These are phyloP conservation scores for Capromys pilorides DNA, from an alignment of 2,797 vertebrate species.

Conservation along the genomic window DNA sequence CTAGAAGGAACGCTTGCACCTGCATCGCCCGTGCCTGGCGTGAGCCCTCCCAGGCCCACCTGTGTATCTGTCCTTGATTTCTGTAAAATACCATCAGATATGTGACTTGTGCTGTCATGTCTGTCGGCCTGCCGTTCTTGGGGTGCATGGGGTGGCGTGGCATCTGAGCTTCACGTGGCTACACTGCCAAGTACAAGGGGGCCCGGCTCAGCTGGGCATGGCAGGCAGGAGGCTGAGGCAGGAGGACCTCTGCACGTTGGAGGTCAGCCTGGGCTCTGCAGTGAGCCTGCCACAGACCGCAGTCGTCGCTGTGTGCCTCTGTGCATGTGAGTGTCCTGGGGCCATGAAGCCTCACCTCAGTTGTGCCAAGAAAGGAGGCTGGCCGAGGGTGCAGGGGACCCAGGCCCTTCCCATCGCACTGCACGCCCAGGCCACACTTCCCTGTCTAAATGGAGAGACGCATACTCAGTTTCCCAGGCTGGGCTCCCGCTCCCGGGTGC, in stretches of 20 bases:
- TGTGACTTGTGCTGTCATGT: not conserved
- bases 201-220: not conserved
- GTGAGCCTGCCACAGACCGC: not conserved
- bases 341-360: not conserved
- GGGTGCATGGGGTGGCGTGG: not conserved
- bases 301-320: not conserved
- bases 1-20: too few relatives aligned
- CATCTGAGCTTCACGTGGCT: rapidly evolving
- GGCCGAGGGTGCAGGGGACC: not conserved
- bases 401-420: not conserved
- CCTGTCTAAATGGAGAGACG: not conserved
- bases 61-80: not conserved
- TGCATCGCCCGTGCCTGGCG: not conserved
- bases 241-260: not conserved
- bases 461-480: not conserved
- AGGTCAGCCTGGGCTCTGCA: not conserved
- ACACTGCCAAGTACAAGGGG: not conserved
- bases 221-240: not conserved
- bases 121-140: not conserved
- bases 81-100: not conserved
- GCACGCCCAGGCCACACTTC: not conserved
- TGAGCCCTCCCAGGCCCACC: not conserved
- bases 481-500: not conserved
- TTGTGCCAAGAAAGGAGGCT: not conserved
- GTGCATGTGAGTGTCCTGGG: not conserved